Percentiles rank a stretch among this genome's conserved stretches.
Conservation (phyloP, 2,113 vertebrate species). For the Acrocephalus kingi region DNA sequence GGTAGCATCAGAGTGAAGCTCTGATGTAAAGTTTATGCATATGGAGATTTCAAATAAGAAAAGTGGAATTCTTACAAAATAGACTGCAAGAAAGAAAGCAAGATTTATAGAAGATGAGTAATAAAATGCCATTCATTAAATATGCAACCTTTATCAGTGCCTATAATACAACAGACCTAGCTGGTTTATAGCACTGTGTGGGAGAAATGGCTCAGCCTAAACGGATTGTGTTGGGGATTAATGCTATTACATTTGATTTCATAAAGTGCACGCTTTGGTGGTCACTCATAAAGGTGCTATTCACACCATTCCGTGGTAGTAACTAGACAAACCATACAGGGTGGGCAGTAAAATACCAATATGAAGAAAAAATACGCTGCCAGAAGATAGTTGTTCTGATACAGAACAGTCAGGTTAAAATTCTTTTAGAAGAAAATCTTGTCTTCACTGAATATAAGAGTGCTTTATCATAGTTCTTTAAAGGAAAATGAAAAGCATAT, state of each 20-base stretch:
- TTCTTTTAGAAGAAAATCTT: constrained; percentile 4
- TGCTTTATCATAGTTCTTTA: constrained; percentile 21
- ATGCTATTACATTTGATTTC: neutral
- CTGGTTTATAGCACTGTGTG: neutral
- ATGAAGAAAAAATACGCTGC: neutral
- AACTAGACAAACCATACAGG: neutral
- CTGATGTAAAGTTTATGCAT: neutral
- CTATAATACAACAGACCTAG: neutral
- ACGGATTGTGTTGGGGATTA: neutral
- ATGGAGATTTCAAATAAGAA: neutral
- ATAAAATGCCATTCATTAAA: constrained; percentile 13
- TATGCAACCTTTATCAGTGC: neutral
- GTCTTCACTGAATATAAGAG: neutral
- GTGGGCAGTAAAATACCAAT: neutral
- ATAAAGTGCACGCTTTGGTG: neutral
- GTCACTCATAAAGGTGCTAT: neutral
- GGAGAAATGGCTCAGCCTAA: constrained; percentile 12
- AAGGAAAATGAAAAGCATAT: constrained; percentile 32
- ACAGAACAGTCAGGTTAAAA: neutral
- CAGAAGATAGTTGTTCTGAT: neutral
- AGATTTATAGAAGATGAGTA: constrained; percentile 1
- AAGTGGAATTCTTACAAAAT: neutral
- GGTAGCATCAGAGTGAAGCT: neutral
- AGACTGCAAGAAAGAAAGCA: neutral
- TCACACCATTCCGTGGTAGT: neutral